Conservation (phyloP, 53 echinoderm and acorn worm genomes). For the Holothuria scabra region DNA sequence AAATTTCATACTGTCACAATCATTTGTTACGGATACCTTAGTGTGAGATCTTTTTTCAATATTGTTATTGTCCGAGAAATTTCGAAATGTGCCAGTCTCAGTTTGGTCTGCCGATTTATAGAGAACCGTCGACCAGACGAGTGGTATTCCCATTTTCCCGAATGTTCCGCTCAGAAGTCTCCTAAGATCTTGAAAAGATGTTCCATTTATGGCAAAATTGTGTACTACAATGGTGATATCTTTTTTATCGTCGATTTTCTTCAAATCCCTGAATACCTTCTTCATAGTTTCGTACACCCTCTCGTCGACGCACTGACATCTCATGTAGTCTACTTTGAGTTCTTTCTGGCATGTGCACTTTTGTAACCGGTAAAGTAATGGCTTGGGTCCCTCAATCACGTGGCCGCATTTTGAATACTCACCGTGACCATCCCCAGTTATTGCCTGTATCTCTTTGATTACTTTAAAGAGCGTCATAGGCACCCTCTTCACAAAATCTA, state of each 20-base stretch:
- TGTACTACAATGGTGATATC: conserved; percentile 22
- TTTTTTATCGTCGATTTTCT: neutral
- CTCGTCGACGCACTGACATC: conserved; percentile 22
- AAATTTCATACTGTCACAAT: too few relatives aligned
- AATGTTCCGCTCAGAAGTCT: conserved; percentile 10
- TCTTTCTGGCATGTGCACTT: neutral
- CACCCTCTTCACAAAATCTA: conserved; percentile 23
- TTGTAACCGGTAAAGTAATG: conserved; percentile 25
- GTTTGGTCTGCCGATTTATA: neutral
- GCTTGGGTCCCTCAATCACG: conserved; percentile 42
- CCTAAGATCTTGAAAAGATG: conserved; percentile 15
- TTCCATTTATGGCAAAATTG: conserved; percentile 32
- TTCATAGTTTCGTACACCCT: conserved; percentile 3
- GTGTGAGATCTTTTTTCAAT: too few relatives aligned
- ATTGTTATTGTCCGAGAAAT: too few relatives aligned
- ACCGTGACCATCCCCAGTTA: conserved; percentile 35
- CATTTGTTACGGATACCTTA: too few relatives aligned
- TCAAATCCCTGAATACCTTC: neutral
- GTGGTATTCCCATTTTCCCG: neutral
- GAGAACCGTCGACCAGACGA: conserved; percentile 27
- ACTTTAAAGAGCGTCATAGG: conserved; percentile 19
- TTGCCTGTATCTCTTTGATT: conserved; percentile 30
- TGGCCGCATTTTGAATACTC: conserved; percentile 34
- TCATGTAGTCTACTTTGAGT: neutral
- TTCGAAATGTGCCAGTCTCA: too few relatives aligned